Percentiles rank a stretch among this genome's conserved stretches.
phyloP scores from a whole-genome alignment of 2,113 vertebrate species.

The Stegastes partitus region DNA sequence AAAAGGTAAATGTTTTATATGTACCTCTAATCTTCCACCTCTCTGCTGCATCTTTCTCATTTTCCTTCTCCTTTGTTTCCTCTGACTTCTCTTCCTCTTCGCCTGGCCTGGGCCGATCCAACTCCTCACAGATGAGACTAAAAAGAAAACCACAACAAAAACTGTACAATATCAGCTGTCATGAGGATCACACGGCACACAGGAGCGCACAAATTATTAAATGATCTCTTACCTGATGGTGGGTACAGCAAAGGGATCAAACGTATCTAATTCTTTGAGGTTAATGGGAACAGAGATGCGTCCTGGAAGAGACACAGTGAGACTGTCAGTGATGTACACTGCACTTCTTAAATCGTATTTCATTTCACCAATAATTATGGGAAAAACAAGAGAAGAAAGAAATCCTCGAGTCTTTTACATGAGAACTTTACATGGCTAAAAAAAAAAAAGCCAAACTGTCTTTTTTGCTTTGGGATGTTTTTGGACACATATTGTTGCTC shows the following conservation, averaged over 20 bases:
- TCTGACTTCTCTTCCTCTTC: slow-evolving; percentile 79
- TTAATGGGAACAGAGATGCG: slow-evolving; percentile 95
- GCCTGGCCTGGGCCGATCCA: slow-evolving; percentile 82
- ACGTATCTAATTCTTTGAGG: slow-evolving; percentile 88
- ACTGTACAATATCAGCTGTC: neutral
- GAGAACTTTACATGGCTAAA: too few species aligned
- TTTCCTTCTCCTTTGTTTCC: slow-evolving; percentile 78
- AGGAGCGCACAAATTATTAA: neutral
- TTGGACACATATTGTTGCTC: too few species aligned
- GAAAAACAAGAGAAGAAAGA: too few species aligned
- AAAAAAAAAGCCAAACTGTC: too few species aligned
- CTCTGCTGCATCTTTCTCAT: slow-evolving; percentile 76
- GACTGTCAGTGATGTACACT: neutral
- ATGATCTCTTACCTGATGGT: slow-evolving; percentile 88
- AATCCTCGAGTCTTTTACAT: too few species aligned
- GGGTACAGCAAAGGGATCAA: slow-evolving; percentile 93
- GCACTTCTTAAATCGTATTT: neutral
- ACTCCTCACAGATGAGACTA: slow-evolving; percentile 90
- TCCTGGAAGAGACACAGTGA: slow-evolving; percentile 76
- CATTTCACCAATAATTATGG: neutral
- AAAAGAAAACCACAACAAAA: neutral
- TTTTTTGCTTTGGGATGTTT: too few species aligned
- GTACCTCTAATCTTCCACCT: slow-evolving; percentile 86
- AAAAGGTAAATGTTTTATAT: too few species aligned
- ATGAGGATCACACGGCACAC: neutral